Conservation (phyloP, 2,797 vertebrate species). For the Vireo griseus region DNA sequence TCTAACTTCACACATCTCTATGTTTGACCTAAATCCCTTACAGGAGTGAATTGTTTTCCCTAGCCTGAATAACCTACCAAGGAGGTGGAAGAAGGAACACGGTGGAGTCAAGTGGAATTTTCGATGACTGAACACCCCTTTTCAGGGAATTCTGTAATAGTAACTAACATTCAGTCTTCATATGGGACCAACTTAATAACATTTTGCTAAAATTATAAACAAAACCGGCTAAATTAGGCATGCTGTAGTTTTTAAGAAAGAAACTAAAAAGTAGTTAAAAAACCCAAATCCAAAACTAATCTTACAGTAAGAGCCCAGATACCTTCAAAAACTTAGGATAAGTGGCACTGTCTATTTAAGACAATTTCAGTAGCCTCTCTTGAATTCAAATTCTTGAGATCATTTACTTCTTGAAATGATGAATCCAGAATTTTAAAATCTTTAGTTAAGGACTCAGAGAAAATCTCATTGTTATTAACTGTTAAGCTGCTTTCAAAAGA, state of each 20-base stretch:
- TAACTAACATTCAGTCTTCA: neutral
- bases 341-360: neutral
- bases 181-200: neutral
- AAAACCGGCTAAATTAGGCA: neutral
- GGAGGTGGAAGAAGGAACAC: neutral
- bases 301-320: neutral
- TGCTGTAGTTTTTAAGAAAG: neutral
- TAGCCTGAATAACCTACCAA: neutral
- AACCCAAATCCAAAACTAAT: rapidly evolving
- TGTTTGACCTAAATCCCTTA: neutral
- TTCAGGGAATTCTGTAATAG: neutral
- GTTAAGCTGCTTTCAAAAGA: slow-evolving; percentile 46
- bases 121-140: rapidly evolving
- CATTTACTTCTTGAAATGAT: neutral
- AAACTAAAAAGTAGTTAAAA: neutral
- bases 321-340: neutral
- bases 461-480: slow-evolving; percentile 53
- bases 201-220: neutral
- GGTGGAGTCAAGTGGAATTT: neutral
- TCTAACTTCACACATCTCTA: neutral
- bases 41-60: neutral
- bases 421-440: slow-evolving; percentile 24
- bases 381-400: neutral
- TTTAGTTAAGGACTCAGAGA: slow-evolving; percentile 11
- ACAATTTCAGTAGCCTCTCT: neutral